These are phyloP conservation scores for Choloepus hoffmanni DNA, from an alignment of 2,113 vertebrate species.

Conservation along the genomic window DNA sequence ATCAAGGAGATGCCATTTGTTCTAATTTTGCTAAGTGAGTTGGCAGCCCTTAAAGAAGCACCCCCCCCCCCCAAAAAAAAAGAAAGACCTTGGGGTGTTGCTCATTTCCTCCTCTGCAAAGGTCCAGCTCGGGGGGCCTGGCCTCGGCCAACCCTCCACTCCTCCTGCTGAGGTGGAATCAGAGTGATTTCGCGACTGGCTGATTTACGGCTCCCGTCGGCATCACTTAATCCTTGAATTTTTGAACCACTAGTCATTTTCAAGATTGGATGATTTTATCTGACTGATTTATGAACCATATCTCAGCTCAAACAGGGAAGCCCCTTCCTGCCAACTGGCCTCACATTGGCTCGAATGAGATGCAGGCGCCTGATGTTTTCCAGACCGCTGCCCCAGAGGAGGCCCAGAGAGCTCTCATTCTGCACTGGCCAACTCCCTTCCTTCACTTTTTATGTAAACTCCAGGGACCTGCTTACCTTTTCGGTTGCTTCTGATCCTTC, in stretches of 20 bases:
- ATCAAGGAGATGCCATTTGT: background rate
- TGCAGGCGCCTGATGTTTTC: background rate
- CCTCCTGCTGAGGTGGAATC: background rate
- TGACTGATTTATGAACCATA: conserved; percentile 54
- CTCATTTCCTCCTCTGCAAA: background rate
- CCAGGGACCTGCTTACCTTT: background rate
- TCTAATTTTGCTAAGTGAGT: background rate
- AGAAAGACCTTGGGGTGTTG: no score
- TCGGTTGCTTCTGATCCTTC: background rate
- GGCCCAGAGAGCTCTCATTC: background rate
- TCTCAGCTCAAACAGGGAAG: conserved; percentile 54
- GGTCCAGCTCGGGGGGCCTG: background rate
- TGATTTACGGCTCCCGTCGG: conserved; percentile 7
- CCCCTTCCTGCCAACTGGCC: background rate
- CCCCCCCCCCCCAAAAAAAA: no score
- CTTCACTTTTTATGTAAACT: background rate
- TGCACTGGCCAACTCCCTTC: background rate
- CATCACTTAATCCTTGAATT: conserved; percentile 12
- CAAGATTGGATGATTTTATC: conserved; percentile 59
- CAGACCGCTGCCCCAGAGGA: rapidly evolving
- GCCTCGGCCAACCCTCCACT: background rate
- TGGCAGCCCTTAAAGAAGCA: background rate
- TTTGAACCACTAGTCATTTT: conserved; percentile 44
- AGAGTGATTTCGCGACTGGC: background rate
- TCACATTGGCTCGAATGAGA: rapidly evolving